phyloP scores from a whole-genome alignment of 2,888 invertebrate species.

The Mesorhabditis spiculigera region DNA sequence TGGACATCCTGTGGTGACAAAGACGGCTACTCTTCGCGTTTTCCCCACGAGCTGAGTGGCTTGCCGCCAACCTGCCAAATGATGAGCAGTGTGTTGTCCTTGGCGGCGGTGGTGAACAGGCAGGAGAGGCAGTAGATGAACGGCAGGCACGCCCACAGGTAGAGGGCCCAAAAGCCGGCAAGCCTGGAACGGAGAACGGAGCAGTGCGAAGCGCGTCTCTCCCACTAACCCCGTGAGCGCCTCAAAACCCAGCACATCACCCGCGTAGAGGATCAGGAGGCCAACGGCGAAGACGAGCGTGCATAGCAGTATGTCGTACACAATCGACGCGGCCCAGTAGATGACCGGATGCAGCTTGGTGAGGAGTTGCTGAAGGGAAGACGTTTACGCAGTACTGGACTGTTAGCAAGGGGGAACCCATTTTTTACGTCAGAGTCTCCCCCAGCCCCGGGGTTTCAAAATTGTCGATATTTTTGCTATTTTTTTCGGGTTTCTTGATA shows the following conservation, averaged over 20 bases:
- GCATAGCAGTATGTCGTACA: constrained; percentile 43
- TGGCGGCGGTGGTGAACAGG: constrained; percentile 24
- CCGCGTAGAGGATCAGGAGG: constrained; percentile 25
- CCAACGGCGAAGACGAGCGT: constrained; percentile 31
- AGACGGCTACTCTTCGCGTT: too few relatives aligned
- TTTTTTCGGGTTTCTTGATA: too few relatives aligned
- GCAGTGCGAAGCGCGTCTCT: too few relatives aligned
- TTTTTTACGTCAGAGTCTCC: too few relatives aligned
- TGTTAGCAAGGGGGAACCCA: too few relatives aligned
- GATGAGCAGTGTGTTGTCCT: constrained; percentile 14
- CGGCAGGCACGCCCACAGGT: constrained; percentile 31
- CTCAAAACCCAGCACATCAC: too few relatives aligned
- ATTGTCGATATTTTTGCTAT: too few relatives aligned
- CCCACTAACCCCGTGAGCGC: too few relatives aligned
- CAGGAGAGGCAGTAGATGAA: constrained; percentile 35
- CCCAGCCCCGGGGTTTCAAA: constrained; percentile 24
- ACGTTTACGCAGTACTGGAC: too few relatives aligned
- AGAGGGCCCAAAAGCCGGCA: constrained; percentile 32
- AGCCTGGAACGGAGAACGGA: constrained; percentile 27
- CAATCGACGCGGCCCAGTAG: constrained; percentile 42
- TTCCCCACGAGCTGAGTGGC: too few relatives aligned
- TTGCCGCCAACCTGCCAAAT: too few relatives aligned
- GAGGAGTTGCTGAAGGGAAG: constrained; percentile 31
- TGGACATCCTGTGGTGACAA: too few relatives aligned
- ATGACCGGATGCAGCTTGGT: constrained; percentile 38